phyloP scores from a whole-genome alignment of 1,140 invertebrate species.

The Trissolcus basalis region DNA sequence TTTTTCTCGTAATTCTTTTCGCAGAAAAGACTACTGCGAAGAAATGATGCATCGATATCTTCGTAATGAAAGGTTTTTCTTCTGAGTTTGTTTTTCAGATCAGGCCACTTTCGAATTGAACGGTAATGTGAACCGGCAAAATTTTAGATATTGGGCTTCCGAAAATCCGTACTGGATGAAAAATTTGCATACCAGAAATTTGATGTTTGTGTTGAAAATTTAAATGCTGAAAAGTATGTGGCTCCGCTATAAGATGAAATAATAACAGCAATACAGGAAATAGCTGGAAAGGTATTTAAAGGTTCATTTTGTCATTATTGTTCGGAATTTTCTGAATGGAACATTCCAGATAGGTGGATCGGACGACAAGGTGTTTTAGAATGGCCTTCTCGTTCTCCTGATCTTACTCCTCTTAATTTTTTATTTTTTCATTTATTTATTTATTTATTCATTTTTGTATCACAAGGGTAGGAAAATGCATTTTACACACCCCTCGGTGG shows the following conservation, averaged over 20 bases:
- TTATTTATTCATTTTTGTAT: no score
- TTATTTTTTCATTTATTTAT: no score
- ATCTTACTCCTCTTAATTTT: background rate
- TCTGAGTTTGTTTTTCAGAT: conserved; percentile 6
- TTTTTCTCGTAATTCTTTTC: background rate
- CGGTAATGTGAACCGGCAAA: conserved; percentile 8
- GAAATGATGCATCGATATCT: no score
- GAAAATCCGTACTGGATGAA: conserved; percentile 8
- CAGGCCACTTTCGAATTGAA: conserved; percentile 8
- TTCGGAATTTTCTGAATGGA: background rate
- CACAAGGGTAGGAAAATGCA: no score
- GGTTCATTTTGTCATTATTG: background rate
- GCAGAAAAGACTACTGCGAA: conserved; percentile 3
- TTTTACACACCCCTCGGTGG: no score
- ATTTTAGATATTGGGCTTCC: conserved; percentile 1
- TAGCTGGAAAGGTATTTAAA: background rate
- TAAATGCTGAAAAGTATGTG: conserved; percentile 4
- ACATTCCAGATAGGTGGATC: background rate
- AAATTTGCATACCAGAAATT: conserved; percentile 5
- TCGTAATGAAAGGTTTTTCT: background rate
- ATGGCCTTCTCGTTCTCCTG: background rate
- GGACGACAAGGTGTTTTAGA: background rate
- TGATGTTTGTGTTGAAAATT: conserved; percentile 2
- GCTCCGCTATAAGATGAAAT: background rate
- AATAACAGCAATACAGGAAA: background rate